phyloP scores from a whole-genome alignment of 2,888 invertebrate genomes.

The Microplitis manilae region DNA sequence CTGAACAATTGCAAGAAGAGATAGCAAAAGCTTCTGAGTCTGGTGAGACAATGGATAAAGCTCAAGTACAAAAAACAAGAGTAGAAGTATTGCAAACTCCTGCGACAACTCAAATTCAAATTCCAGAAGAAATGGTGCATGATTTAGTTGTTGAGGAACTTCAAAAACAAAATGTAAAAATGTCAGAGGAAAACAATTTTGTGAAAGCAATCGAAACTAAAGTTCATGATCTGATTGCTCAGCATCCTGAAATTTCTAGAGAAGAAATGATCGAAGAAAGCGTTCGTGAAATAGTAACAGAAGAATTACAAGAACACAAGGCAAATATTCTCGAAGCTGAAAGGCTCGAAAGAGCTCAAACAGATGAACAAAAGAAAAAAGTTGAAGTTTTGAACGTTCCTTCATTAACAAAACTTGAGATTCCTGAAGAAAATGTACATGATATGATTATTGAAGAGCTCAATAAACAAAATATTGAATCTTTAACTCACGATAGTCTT shows the following conservation, averaged over 20 bases:
- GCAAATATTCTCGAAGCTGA: not conserved
- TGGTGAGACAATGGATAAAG: not conserved
- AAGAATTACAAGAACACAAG: constrained; percentile 68
- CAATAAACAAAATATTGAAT: constrained; percentile 33
- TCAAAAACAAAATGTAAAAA: constrained; percentile 25
- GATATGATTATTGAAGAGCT: constrained; percentile 40
- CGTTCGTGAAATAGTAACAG: constrained; percentile 32
- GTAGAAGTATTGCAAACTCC: constrained; percentile 16
- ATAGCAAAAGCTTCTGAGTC: not conserved
- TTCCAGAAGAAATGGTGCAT: constrained; percentile 42
- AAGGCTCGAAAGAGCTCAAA: not conserved
- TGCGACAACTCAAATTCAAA: constrained; percentile 5
- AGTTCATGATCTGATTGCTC: constrained; percentile 21
- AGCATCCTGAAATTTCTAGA: constrained; percentile 19
- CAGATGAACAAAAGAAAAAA: constrained; percentile 14
- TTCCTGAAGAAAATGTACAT: constrained; percentile 38
- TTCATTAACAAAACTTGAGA: constrained; percentile 13
- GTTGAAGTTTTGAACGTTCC: constrained; percentile 19
- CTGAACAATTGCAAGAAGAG: not conserved
- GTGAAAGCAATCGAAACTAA: constrained; percentile 8
- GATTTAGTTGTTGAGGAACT: constrained; percentile 30
- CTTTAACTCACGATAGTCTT: constrained; percentile 12
- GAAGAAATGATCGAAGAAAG: constrained; percentile 17
- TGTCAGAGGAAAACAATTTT: not conserved
- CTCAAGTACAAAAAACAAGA: constrained; percentile 40